A percentile compares a stretch with the other conserved stretches of the same genome.
These are phyloP conservation scores for Ochotona princeps DNA, from an alignment of 2,113 vertebrate species.

Conservation along the genomic window DNA sequence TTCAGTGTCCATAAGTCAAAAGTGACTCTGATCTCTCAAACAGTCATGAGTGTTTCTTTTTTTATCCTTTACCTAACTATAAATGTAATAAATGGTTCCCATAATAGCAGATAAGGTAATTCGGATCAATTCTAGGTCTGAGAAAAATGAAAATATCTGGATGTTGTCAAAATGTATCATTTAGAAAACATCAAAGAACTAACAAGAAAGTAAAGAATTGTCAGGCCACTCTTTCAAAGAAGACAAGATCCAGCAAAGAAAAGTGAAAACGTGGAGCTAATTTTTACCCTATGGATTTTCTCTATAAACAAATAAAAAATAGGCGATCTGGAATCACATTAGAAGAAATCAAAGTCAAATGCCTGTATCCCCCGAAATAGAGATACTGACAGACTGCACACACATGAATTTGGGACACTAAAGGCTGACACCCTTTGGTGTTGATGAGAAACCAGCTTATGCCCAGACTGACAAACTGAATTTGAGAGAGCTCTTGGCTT, in stretches of 20 bases:
- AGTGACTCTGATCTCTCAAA: background rate
- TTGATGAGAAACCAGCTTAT: background rate
- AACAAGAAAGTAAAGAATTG: background rate
- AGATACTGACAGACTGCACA: background rate
- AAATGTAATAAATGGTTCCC: background rate
- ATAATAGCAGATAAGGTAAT: background rate
- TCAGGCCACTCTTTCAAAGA: background rate
- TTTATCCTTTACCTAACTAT: background rate
- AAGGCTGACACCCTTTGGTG: background rate
- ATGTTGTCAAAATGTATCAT: background rate
- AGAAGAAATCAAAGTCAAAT: background rate
- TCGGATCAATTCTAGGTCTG: background rate
- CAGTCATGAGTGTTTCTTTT: background rate
- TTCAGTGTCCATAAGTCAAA: constrained; percentile 22
- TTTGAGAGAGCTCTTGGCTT: background rate
- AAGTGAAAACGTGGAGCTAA: background rate
- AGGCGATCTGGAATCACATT: background rate
- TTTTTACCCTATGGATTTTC: background rate
- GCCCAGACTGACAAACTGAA: background rate
- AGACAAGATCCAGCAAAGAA: background rate
- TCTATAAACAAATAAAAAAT: background rate
- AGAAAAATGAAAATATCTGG: constrained; percentile 35
- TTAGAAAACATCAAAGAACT: background rate
- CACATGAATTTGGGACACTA: background rate
- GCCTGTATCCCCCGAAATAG: background rate